Base-by-base conservation (phyloP, 2,113 vertebrate genomes). In the Otis tarda region DNA sequence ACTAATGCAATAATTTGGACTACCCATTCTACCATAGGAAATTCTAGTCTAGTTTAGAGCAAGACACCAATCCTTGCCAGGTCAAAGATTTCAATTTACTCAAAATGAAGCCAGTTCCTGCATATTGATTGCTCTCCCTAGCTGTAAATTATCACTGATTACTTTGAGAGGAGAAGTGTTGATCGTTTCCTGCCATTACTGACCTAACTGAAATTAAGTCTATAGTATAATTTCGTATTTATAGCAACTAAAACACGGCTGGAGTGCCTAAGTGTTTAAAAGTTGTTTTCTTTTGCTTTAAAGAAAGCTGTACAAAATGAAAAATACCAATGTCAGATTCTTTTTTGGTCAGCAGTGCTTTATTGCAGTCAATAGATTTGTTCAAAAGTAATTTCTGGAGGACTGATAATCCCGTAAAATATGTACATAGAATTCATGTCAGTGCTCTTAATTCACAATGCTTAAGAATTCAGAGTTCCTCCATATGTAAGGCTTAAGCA, bases 91-190 rank as follows among this genome's bases (percentile, higher is more conserved):
- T 90, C 90, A 95, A 79, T 94, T 95, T 93, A 89, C 14, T 75
- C 65, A 94, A 90, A 96, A 92, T 76, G 73, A 96, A 88, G 30
- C 10, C 63, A 75, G 60, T 83, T 96, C 81, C 74, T 94, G 56
- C 59, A 68, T 92, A 97, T 94, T 87, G 97, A 96, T 94, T 97
- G 39, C 12, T 89, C 79, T 86, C 74, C 50, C 49, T 65, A 77
- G 70, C 61, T 93, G 90, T 33, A 96, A 97, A 97, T 97, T 95
- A 76, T 91, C 85, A 92, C 85, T 78, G 65, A 89, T 95, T 96
- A 83, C 94, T 96, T 74, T 93, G 84, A 94, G 56, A 81, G 24
- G 55, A 65, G 67, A 93, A 86, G 87, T 95, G 94, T 79, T 95
- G 91, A 89, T 92, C 75, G 63, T 64, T 94, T 95, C 78, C 89